Percentiles rank a stretch among this genome's conserved stretches.
Conservation (phyloP, 2,113 vertebrate species). For the Python bivittatus region DNA sequence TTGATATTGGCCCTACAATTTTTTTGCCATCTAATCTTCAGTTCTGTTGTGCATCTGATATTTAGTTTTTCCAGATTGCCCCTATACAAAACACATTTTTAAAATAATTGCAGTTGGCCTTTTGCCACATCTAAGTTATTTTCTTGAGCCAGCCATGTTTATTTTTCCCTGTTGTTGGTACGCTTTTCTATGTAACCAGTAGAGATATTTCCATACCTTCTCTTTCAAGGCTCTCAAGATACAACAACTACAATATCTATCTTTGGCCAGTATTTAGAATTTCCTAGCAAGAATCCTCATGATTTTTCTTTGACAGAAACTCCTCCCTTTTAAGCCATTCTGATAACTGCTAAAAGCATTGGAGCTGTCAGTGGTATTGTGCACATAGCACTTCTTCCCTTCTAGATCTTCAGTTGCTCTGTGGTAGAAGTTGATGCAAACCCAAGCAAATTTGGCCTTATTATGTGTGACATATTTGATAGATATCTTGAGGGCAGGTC, state of each 20-base stretch:
- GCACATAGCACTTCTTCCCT: not conserved
- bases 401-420: not conserved
- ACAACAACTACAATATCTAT: not conserved
- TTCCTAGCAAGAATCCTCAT: not conserved
- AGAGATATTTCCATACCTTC: not conserved
- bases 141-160: not conserved
- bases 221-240: not conserved
- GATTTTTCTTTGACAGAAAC: not conserved
- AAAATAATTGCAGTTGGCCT: not conserved
- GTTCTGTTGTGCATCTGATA: not conserved
- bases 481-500: not conserved
- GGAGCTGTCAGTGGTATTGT: not conserved
- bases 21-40: not conserved
- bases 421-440: rapidly evolving
- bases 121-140: not conserved
- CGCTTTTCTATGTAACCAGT: not conserved
- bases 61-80: not conserved
- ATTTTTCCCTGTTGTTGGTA: not conserved
- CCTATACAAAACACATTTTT: not conserved
- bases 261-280: not conserved
- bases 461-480: not conserved
- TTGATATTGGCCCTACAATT: rapidly evolving
- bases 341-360: not conserved
- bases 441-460: not conserved
- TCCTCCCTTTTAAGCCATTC: not conserved